A percentile compares a stretch with the other conserved stretches of the same genome.
These are phyloP conservation scores for Drosophila takahashii DNA, from an alignment of 1,140 invertebrate genomes.

Conservation along the genomic window DNA sequence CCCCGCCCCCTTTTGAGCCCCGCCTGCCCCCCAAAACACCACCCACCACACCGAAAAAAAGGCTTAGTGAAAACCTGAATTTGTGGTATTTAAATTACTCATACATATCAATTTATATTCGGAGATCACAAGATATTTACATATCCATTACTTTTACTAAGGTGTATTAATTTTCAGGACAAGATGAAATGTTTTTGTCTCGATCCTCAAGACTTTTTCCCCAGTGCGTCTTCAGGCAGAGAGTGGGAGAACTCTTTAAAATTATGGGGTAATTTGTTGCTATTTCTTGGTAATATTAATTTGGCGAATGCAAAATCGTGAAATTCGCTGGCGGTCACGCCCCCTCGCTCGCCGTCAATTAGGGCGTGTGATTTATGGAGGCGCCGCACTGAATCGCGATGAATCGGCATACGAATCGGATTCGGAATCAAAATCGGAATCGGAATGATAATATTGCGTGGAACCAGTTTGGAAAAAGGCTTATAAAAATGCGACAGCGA, in stretches of 20 bases:
- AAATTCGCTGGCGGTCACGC: slow-evolving; percentile 10
- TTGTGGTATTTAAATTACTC: background rate
- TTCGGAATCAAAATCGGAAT: slow-evolving; percentile 7
- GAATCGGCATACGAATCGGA: slow-evolving; percentile 36
- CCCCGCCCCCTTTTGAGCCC: slow-evolving; percentile 5
- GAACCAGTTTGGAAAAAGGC: slow-evolving; percentile 27
- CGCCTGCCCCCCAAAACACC: background rate
- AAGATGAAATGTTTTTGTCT: too few relatives aligned
- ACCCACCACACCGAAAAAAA: slow-evolving; percentile 16
- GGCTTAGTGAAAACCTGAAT: background rate
- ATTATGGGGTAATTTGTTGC: slow-evolving; percentile 44
- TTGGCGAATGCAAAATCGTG: slow-evolving; percentile 38
- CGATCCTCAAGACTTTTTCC: background rate
- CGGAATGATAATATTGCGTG: slow-evolving; percentile 28
- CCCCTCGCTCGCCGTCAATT: slow-evolving; percentile 23
- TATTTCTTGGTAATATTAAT: slow-evolving; percentile 25
- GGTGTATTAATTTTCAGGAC: too few relatives aligned
- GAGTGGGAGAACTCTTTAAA: slow-evolving; percentile 13
- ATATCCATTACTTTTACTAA: background rate
- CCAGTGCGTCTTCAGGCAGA: background rate
- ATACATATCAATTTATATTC: background rate
- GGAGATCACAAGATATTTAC: too few relatives aligned
- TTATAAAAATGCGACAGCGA: slow-evolving; percentile 5
- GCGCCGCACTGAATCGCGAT: slow-evolving; percentile 39
- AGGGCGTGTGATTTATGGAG: slow-evolving; percentile 65